Conservation (phyloP, 1,140 invertebrate genomes). For the Tetramorium parvispinum region DNA sequence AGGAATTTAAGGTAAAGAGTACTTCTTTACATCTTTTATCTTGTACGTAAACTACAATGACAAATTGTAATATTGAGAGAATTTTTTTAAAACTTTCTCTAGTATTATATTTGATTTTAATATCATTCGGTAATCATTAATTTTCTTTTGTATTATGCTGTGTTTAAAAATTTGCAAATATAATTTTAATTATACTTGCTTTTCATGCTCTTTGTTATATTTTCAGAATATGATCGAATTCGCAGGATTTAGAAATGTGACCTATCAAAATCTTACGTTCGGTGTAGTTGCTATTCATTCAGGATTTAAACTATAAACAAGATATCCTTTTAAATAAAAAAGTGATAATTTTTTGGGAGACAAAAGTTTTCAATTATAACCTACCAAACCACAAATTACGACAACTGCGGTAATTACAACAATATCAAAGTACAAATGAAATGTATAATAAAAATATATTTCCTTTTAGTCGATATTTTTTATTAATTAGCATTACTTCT, state of each 20-base stretch:
- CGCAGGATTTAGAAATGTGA: slow-evolving; percentile 94
- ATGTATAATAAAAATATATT: slow-evolving; percentile 1
- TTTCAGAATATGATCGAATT: slow-evolving; percentile 92
- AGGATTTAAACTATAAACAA: slow-evolving; percentile 92
- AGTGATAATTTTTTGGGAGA: background rate
- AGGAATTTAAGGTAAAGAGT: slow-evolving; percentile 90
- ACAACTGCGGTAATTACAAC: background rate
- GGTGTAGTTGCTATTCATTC: slow-evolving; percentile 97
- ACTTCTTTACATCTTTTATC: background rate
- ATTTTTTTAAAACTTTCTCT: background rate
- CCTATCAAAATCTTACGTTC: slow-evolving; percentile 95
- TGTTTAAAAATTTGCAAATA: background rate
- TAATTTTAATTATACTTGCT: slow-evolving; percentile 33
- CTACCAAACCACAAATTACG: background rate
- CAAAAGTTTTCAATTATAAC: background rate
- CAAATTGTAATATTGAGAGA: background rate
- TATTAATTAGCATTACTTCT: background rate
- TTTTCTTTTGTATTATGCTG: background rate
- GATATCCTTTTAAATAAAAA: background rate
- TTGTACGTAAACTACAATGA: background rate
- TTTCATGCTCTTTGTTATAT: background rate
- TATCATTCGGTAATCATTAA: background rate
- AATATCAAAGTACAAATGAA: slow-evolving; percentile 3
- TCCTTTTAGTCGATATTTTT: background rate
- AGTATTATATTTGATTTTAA: background rate